These are phyloP conservation scores for Sporophila hypoxantha DNA, from an alignment of 2,113 vertebrate species.

Conservation along the genomic window DNA sequence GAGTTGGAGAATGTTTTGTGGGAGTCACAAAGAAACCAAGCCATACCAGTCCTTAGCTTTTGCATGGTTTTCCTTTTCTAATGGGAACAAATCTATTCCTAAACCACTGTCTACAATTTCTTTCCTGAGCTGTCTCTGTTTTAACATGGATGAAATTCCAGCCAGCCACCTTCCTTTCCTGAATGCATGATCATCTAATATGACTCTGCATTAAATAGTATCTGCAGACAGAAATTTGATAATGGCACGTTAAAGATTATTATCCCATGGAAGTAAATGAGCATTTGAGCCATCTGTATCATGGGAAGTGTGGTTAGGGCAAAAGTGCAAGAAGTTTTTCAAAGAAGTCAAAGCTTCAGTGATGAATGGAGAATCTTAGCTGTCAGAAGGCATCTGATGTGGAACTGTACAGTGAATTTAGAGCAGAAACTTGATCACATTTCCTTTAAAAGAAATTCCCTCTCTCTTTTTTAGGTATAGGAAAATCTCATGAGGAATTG, in stretches of 20 bases:
- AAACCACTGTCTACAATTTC: background rate
- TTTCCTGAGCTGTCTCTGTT: background rate
- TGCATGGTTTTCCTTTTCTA: background rate
- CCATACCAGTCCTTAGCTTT: background rate
- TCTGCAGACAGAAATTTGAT: background rate
- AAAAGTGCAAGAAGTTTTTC: background rate
- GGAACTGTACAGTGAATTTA: background rate
- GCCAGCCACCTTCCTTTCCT: slow-evolving; percentile 31
- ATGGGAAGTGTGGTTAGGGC: background rate
- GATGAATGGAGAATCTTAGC: background rate
- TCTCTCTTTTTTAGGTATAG: background rate
- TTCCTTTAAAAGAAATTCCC: background rate
- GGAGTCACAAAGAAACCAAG: background rate
- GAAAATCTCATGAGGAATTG: background rate
- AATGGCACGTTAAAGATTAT: background rate
- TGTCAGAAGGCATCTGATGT: background rate
- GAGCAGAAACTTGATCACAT: background rate
- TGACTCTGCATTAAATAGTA: background rate
- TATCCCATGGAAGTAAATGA: background rate
- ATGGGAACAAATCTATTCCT: slow-evolving; percentile 12
- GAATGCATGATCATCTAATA: background rate
- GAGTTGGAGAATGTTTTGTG: background rate
- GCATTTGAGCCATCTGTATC: background rate
- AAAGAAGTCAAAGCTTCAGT: background rate
- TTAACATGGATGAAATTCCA: slow-evolving; percentile 45